Conservation (phyloP, 2,888 invertebrate genomes). For the Harpalus rubripes region DNA sequence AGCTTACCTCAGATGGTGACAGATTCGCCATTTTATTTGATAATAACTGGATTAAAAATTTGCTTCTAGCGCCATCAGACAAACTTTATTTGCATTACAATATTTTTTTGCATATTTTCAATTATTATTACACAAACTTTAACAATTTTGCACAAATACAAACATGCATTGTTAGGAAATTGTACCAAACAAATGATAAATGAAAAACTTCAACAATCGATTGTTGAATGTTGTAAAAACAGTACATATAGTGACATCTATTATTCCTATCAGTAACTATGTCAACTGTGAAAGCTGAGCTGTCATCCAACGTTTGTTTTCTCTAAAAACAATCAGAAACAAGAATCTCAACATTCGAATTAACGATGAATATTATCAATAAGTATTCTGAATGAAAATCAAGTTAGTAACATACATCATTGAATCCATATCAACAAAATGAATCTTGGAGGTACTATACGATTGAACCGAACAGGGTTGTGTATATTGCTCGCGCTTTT, state of each 20-base stretch:
- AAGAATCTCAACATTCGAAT: conserved; percentile 1
- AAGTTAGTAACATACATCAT: conserved; percentile 70
- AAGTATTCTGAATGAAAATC: conserved; percentile 17
- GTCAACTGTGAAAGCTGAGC: conserved; percentile 27
- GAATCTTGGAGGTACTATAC: conserved; percentile 84
- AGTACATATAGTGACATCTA: conserved; percentile 1
- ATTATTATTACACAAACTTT: background rate
- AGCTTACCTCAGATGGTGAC: conserved; percentile 87
- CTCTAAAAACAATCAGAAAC: conserved; percentile 22
- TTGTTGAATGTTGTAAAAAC: background rate
- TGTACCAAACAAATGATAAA: background rate
- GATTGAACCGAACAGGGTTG: conserved; percentile 80
- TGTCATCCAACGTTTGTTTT: conserved; percentile 40
- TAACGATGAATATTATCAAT: conserved; percentile 4
- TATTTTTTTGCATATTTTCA: background rate
- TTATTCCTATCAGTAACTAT: background rate
- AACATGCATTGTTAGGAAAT: background rate
- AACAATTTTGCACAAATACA: background rate
- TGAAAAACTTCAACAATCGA: background rate
- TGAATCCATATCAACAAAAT: conserved; percentile 74
- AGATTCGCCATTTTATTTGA: conserved; percentile 84
- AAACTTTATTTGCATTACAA: background rate
- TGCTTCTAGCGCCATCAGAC: conserved; percentile 55
- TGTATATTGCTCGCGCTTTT: conserved; percentile 75
- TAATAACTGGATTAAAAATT: conserved; percentile 58